Evolutionary conservation across 2,113 vertebrate genomes (phyloP), one percentile per base, ranked within the genome.

Genomic region (Perognathus longimembris): DNA sequence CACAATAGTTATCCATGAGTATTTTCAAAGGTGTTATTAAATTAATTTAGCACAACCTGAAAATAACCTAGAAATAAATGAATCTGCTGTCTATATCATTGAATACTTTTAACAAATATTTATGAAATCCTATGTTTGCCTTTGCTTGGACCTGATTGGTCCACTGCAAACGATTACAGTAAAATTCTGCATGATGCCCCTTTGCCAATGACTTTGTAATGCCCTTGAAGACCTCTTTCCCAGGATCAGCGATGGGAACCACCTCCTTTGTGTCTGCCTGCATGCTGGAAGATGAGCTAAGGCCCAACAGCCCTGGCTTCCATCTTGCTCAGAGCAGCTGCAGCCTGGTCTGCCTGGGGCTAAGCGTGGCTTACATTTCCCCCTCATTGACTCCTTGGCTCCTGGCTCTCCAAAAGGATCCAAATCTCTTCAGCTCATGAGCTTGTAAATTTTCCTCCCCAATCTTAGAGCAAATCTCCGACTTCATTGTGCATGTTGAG

Each of bases 301-400:
- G 85, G 90, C 75, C 67, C 88, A 64, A 45, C 2, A 89, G 75
- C 84, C 18, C 42, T 90, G 74, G 92, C 24, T 71, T 93, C 34
- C 88, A 61, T 75, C 7, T 15, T 90, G 61, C 85, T 63, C 94
- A 82, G 28, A 70, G 15, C 83, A 93, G 79, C 67, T 91, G 80
- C 36, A 92, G 76, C 73, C 81, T 96, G 96, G 96, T 90, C 77
- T 45, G 45, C 45, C 45, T 45, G 45, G 24, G 61, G 80, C 70
- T 83, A 92, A 91, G 93, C 86, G 86, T 0, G 80, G 50, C 54
- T 66, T 59, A n/a, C 93, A 69, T 94, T 97, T 96, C 93, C 93
- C 92, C 92, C 64, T 96, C 94, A 96, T 95, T 96, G 86, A 92
- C 22, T 96, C 38, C 54, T 92, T 96, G 97, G 95, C 93, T 94